A percentile compares a stretch with the other conserved stretches of the same genome.
Conservation (phyloP, 1,140 invertebrate species). For the Dreissena polymorpha region DNA sequence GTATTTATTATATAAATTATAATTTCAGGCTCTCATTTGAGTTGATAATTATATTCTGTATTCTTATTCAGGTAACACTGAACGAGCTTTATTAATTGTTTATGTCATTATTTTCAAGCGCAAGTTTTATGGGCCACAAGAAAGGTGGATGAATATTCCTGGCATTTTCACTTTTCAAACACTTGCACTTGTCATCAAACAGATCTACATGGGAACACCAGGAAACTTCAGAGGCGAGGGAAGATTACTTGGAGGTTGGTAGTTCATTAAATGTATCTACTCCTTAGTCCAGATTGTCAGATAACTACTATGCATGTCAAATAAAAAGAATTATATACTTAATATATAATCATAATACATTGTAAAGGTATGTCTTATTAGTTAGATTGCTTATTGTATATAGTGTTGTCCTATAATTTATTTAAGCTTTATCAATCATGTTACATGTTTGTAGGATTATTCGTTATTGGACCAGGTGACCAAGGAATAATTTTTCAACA, state of each 20-base stretch:
- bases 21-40: neutral
- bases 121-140: constrained; percentile 79
- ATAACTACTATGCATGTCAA: neutral
- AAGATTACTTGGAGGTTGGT: constrained; percentile 75
- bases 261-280: neutral
- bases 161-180: constrained; percentile 71
- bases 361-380: neutral
- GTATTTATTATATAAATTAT: neutral
- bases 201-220: constrained; percentile 65
- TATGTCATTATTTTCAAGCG: constrained; percentile 63
- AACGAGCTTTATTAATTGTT: neutral
- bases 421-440: neutral
- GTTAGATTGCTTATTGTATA: neutral
- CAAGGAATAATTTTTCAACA: constrained; percentile 78
- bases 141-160: constrained; percentile 73
- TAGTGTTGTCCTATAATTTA: neutral
- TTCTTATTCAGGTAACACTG: neutral
- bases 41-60: neutral
- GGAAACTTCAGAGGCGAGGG: constrained; percentile 78
- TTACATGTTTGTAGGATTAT: constrained; percentile 73
- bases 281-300: neutral
- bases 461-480: constrained; percentile 76
- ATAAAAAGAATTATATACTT: neutral
- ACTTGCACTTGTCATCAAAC: constrained; percentile 65
- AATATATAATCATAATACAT: neutral